Evolutionary conservation across 2,113 vertebrate genomes (phyloP).

Genomic region (Semnornis frantzii): DNA sequence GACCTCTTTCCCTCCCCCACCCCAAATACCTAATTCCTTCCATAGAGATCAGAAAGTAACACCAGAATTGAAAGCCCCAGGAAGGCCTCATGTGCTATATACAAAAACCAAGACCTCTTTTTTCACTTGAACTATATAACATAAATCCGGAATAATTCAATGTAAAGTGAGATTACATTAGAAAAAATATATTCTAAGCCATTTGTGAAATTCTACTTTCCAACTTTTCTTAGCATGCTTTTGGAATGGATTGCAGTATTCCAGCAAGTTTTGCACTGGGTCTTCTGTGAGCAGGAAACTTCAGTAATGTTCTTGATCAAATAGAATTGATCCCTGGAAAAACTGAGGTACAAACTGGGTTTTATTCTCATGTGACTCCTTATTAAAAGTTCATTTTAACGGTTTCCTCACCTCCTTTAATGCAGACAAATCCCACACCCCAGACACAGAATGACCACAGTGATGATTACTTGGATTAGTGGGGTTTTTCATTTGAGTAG

Average conservation of each 20-base stretch:
- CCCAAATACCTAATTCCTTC: background rate
- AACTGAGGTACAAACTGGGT: background rate
- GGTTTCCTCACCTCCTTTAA: fast-evolving
- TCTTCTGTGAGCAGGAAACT: background rate
- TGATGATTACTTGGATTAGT: background rate
- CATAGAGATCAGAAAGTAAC: background rate
- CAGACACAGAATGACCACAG: background rate
- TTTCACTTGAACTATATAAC: background rate
- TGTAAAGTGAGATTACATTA: background rate
- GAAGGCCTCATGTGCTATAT: background rate
- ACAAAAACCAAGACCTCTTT: background rate
- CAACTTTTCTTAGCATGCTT: background rate
- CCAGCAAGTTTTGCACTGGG: background rate
- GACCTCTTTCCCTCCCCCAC: background rate
- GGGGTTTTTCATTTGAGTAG: background rate
- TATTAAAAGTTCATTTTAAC: background rate
- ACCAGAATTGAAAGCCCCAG: background rate
- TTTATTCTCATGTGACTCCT: background rate
- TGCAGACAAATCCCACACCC: background rate
- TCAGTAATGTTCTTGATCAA: background rate
- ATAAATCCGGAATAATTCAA: background rate
- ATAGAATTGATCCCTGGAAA: background rate
- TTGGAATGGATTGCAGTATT: background rate
- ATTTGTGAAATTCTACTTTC: background rate
- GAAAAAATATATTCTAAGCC: background rate